Evolutionary conservation across 2,113 vertebrate species (phyloP).

Genomic region (Galbula dea): DNA sequence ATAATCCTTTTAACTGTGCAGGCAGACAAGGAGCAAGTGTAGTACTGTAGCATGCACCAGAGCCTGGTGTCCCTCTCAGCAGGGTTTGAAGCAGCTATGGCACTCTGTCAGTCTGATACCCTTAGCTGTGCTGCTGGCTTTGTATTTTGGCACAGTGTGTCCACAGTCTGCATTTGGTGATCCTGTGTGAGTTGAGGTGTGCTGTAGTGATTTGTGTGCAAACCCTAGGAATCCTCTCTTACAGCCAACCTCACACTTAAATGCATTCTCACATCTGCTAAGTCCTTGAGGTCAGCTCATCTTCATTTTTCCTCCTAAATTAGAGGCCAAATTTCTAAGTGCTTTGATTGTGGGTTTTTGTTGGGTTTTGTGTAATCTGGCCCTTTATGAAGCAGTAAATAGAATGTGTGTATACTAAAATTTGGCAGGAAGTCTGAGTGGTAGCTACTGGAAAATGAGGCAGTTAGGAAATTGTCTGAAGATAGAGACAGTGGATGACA

Average conservation of each 20-base stretch:
- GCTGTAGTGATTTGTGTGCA: not conserved
- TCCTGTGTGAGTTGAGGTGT: not conserved
- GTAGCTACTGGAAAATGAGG: not conserved
- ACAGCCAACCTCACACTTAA: not conserved
- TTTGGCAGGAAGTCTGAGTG: not conserved
- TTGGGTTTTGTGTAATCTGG: too few relatives aligned
- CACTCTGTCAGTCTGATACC: not conserved
- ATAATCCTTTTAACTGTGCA: not conserved
- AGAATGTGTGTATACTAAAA: not conserved
- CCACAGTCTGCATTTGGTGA: accelerated
- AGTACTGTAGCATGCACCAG: not conserved
- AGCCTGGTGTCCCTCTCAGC: not conserved
- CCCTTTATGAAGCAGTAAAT: not conserved
- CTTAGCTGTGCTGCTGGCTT: not conserved
- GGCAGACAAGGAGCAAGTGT: not conserved
- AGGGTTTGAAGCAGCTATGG: not conserved
- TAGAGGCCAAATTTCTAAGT: not conserved
- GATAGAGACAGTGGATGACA: not conserved
- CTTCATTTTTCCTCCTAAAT: not conserved
- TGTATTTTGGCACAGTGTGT: not conserved
- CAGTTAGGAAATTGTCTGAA: not conserved
- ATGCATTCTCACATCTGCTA: not conserved
- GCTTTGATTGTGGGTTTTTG: too few relatives aligned
- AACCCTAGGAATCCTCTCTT: not conserved
- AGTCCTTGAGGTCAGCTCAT: not conserved